These are phyloP conservation scores for Dryobates pubescens DNA, from an alignment of 2,797 vertebrate genomes.

Conservation along the genomic window DNA sequence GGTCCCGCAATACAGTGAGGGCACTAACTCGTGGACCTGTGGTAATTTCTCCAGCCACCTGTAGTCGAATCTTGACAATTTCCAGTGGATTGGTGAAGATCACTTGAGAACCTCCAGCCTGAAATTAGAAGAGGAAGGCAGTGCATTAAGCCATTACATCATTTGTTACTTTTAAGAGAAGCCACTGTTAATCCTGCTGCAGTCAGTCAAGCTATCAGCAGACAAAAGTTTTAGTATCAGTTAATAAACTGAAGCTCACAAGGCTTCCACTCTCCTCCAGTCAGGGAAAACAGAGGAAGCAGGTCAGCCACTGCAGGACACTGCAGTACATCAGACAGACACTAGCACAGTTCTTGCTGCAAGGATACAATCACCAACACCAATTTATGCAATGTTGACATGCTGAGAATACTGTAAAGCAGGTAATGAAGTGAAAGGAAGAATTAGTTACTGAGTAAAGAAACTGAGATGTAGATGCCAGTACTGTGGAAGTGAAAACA, in stretches of 20 bases:
- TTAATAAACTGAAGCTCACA: neutral
- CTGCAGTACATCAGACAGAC: neutral
- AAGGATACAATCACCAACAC: neutral
- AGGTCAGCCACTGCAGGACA: neutral
- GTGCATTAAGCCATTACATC: neutral
- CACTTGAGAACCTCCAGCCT: slow-evolving; percentile 91
- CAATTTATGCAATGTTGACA: neutral
- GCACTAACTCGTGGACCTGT: slow-evolving; percentile 89
- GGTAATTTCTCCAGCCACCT: slow-evolving; percentile 92
- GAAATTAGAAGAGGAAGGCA: slow-evolving; percentile 42
- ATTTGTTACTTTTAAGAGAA: neutral
- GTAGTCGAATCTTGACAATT: slow-evolving; percentile 91
- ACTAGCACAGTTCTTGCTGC: neutral
- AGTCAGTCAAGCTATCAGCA: neutral
- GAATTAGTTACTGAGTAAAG: slow-evolving; percentile 20
- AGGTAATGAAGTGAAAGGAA: slow-evolving; percentile 7
- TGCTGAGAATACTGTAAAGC: neutral
- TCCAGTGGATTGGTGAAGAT: slow-evolving; percentile 94
- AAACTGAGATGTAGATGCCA: neutral
- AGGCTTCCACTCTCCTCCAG: neutral
- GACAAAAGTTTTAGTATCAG: neutral
- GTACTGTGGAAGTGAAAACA: neutral
- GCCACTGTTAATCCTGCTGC: neutral
- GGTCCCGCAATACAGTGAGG: slow-evolving; percentile 84
- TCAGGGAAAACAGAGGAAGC: neutral